These are phyloP conservation scores for Mycalesis mineus DNA, from an alignment of 2,888 invertebrate species.

Conservation along the genomic window DNA sequence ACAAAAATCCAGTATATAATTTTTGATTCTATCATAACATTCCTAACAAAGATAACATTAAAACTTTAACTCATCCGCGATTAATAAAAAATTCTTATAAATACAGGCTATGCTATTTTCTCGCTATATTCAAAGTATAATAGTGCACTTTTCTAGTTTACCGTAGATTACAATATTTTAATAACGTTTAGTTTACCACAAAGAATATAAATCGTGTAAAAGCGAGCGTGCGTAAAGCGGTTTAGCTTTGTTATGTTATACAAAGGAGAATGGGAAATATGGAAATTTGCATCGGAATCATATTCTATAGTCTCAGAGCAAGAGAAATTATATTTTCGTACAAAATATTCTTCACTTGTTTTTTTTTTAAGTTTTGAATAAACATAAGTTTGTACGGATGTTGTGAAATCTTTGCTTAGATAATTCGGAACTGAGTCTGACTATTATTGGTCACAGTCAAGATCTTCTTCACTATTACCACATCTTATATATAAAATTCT, in stretches of 20 bases:
- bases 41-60: neutral
- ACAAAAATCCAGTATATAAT: no score
- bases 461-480: no score
- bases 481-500: no score
- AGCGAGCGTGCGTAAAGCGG: neutral
- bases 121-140: neutral
- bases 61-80: no score
- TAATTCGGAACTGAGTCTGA: no score
- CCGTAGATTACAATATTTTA: neutral
- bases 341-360: no score
- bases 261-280: neutral
- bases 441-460: no score
- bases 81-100: neutral
- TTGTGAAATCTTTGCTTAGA: no score
- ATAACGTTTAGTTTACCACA: slow-evolving; percentile 1
- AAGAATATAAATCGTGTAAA: slow-evolving; percentile 2
- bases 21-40: no score
- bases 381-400: no score
- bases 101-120: neutral
- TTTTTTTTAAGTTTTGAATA: no score
- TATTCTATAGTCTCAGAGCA: neutral
- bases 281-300: slow-evolving; percentile 1
- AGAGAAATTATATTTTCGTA: no score
- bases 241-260: slow-evolving; percentile 4
- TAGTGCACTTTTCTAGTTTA: neutral